Percentiles rank a stretch among this genome's conserved stretches.
Conservation (phyloP, 2,797 vertebrate genomes). For the Enteromius afrohamiltoni region DNA sequence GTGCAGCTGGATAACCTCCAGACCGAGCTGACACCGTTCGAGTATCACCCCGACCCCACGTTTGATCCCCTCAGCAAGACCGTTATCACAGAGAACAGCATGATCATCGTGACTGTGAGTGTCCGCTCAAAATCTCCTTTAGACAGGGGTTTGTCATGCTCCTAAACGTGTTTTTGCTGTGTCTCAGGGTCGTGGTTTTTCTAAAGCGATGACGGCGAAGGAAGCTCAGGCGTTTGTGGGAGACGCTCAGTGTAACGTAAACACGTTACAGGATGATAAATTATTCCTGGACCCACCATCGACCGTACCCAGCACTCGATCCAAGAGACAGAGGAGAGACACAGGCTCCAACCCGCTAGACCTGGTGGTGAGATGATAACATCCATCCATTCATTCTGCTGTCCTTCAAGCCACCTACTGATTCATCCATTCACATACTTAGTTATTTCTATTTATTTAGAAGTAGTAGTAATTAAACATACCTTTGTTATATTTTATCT, state of each 20-base stretch:
- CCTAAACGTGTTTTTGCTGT: neutral
- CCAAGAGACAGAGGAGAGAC: constrained; percentile 88
- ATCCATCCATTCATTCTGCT: neutral
- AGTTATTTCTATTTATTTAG: neutral
- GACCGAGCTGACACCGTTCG: constrained; percentile 81
- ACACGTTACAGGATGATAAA: constrained; percentile 91
- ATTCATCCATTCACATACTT: too few species aligned
- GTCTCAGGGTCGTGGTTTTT: constrained; percentile 88
- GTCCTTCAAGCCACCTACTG: fast-evolving
- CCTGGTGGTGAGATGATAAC: constrained; percentile 80
- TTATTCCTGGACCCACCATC: constrained; percentile 91
- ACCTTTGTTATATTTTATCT: neutral
- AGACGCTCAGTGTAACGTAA: constrained; percentile 86
- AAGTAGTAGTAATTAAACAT: neutral
- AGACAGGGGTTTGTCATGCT: neutral
- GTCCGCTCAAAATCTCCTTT: neutral
- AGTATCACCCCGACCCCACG: constrained; percentile 85
- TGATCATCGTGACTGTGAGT: constrained; percentile 80
- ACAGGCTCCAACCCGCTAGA: constrained; percentile 87
- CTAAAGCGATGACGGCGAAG: constrained; percentile 91
- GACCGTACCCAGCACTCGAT: constrained; percentile 80
- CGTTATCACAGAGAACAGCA: constrained; percentile 82
- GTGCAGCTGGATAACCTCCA: constrained; percentile 86
- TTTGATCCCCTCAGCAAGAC: constrained; percentile 86
- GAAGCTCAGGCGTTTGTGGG: constrained; percentile 95